These are phyloP conservation scores for Brachyistius frenatus DNA, from an alignment of 2,113 vertebrate species.

Conservation along the genomic window DNA sequence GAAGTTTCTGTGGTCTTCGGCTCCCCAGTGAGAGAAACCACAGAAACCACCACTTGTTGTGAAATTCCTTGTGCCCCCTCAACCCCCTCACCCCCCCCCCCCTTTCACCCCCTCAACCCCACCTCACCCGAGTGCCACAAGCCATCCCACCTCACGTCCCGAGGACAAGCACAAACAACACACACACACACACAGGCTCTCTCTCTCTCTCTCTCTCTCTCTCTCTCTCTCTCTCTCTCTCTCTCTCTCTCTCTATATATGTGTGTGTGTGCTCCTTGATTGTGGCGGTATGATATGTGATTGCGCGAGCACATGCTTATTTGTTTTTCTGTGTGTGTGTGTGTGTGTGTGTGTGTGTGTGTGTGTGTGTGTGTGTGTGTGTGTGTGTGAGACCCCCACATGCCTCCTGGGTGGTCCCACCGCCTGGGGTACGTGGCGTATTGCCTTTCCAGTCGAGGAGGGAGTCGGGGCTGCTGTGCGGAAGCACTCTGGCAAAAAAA, in stretches of 20 bases:
- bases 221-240: no score
- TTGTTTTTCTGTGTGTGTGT: conserved; percentile 54
- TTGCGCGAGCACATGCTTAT: conserved; percentile 39
- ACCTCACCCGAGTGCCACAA: conserved; percentile 25
- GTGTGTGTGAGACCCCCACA: conserved; percentile 47
- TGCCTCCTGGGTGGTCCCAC: conserved; percentile 78
- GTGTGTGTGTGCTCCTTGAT: conserved; percentile 31
- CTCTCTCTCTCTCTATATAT: neutral
- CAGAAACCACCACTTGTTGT: conserved; percentile 75
- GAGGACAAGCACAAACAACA: conserved; percentile 33
- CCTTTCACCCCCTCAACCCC: conserved; percentile 53
- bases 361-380: conserved; percentile 52
- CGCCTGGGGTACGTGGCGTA: conserved; percentile 55
- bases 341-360: conserved; percentile 34
- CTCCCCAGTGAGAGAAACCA: conserved; percentile 63
- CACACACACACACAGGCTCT: no score
- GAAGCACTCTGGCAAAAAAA: conserved; percentile 51
- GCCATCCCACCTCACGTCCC: conserved; percentile 60
- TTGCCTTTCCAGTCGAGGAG: conserved; percentile 77
- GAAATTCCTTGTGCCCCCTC: conserved; percentile 65
- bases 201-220: no score
- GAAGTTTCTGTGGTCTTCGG: conserved; percentile 68
- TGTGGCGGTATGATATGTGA: conserved; percentile 35
- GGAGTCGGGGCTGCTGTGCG: conserved; percentile 56
- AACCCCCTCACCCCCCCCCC: neutral